Evolutionary conservation across 2,113 vertebrate genomes (phyloP), one percentile per base, ranked within the genome.

Genomic region (Apteryx owenii): DNA sequence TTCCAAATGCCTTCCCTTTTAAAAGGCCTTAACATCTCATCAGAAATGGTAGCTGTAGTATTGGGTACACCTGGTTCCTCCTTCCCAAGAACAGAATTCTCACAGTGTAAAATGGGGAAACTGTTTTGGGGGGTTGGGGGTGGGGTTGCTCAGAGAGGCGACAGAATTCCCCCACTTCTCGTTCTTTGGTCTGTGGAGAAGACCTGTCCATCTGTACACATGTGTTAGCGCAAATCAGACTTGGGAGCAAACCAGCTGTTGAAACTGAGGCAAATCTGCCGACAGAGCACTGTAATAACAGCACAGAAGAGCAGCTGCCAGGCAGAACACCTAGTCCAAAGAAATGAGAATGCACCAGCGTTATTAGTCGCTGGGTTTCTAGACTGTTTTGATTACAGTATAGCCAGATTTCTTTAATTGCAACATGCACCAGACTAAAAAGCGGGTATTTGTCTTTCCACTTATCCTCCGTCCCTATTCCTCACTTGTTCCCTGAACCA

Each of bases 201-300:
- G 54, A 21, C 61, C 51, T 81, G 23, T 84, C 62, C 53, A 48
- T 83, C 53, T 62, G 31, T 33, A 84, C 69, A 65, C 66, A 33
- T 64, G 40, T 50, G 56, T 79, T 54, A 89, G 80, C 84, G n/a
- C 69, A 46, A 51, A 51, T 50, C 31, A 68, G 79, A 51, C 72
- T 77, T 88, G 89, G 80, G 50, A 44, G 58, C 46, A 66, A 88
- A 92, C 81, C 75, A 88, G 60, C 77, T 90, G 50, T 93, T 76
- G 86, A 68, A 70, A 64, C 79, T 69, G 29, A 54, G 54, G 73
- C 53, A 95, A 89, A 81, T 94, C 89, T 97, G 96, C 91, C 76
- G 95, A 97, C 95, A 93, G 90, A 89, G 86, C 31, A 38, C 31
- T 78, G 75, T 68, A 91, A 48, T 85, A 78, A 50, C 36, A 73